These are phyloP conservation scores for Morpho helenor DNA, from an alignment of 2,888 invertebrate species.

Conservation along the genomic window DNA sequence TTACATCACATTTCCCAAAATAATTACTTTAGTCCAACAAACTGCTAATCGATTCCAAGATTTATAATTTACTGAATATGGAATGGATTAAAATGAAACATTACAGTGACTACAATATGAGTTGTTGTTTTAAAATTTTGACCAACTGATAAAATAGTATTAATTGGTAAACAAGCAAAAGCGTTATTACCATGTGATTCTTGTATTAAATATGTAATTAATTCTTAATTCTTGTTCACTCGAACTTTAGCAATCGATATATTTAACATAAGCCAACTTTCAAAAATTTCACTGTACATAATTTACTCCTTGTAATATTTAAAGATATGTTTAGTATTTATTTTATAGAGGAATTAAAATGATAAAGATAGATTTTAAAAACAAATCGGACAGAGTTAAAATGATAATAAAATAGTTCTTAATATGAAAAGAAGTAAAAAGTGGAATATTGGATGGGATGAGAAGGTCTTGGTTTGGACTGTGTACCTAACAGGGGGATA, in stretches of 20 bases:
- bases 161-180: constrained; percentile 21
- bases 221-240: not conserved
- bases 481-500: constrained; percentile 99
- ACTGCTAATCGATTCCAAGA: constrained; percentile 73
- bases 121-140: constrained; percentile 23
- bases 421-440: constrained; percentile 50
- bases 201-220: constrained; percentile 16
- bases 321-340: constrained; percentile 60
- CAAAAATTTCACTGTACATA: constrained; percentile 37
- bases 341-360: constrained; percentile 34
- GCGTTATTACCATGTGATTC: constrained; percentile 17
- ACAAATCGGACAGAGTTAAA: constrained; percentile 43
- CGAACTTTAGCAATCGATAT: not conserved
- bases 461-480: constrained; percentile 62
- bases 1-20: not conserved
- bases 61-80: constrained; percentile 30
- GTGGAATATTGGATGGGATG: constrained; percentile 48
- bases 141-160: constrained; percentile 20
- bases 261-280: not conserved
- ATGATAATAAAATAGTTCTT: constrained; percentile 37
- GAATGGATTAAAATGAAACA: constrained; percentile 16
- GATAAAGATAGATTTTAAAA: constrained; percentile 32
- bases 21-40: constrained; percentile 23
- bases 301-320: constrained; percentile 78
- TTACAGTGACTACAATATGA: constrained; percentile 22